phyloP scores from a whole-genome alignment of 53 echinoderm and acorn worm species.

The Actinopyga echinites region DNA sequence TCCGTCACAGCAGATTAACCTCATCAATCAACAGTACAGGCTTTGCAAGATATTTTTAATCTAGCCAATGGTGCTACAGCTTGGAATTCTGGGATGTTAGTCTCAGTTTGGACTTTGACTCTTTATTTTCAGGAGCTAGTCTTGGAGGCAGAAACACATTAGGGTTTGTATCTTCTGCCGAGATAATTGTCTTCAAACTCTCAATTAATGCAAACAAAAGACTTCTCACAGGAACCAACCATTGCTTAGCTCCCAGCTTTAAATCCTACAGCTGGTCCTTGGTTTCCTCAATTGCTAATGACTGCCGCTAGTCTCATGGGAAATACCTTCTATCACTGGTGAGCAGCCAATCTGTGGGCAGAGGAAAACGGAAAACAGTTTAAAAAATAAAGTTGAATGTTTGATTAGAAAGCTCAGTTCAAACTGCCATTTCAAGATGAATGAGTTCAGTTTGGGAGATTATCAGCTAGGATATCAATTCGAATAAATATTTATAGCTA shows the following conservation, averaged over 20 bases:
- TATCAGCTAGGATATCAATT: not conserved
- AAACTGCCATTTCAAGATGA: conserved; percentile 5
- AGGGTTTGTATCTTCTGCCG: too few relatives aligned
- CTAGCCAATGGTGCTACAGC: too few relatives aligned
- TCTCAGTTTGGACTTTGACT: too few relatives aligned
- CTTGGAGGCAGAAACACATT: too few relatives aligned
- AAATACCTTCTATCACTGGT: conserved; percentile 14
- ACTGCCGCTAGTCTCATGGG: conserved; percentile 2
- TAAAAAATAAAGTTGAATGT: not conserved
- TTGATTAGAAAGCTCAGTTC: not conserved
- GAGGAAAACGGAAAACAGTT: not conserved
- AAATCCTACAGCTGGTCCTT: conserved; percentile 3
- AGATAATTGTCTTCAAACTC: too few relatives aligned
- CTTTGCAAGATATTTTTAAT: too few relatives aligned
- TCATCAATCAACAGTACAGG: too few relatives aligned
- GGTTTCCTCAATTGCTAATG: not conserved
- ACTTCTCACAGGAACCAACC: not conserved
- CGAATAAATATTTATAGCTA: not conserved
- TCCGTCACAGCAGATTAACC: too few relatives aligned
- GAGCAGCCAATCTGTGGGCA: conserved; percentile 1
- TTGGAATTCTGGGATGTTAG: too few relatives aligned
- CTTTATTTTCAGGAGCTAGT: too few relatives aligned
- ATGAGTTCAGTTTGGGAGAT: not conserved
- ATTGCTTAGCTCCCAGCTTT: not conserved
- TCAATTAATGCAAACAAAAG: too few relatives aligned